Percentiles rank a stretch among this genome's conserved stretches.
Conservation (phyloP, 1,140 invertebrate species). For the Micrasema longulum region DNA sequence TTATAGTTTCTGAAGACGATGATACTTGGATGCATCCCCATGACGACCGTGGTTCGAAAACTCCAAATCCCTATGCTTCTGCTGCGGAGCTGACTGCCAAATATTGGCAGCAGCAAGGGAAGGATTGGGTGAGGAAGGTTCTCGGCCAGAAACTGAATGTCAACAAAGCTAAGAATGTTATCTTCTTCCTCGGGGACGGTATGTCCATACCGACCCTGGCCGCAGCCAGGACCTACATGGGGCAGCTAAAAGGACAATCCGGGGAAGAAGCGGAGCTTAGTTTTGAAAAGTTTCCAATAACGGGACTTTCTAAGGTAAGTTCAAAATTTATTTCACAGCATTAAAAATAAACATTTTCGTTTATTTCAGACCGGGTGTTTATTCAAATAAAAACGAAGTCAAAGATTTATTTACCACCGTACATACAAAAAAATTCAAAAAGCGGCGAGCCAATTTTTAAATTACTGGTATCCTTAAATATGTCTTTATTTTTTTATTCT, state of each 20-base stretch:
- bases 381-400: too few species aligned
- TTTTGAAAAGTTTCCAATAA: constrained; percentile 83
- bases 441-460: too few species aligned
- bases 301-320: constrained; percentile 82
- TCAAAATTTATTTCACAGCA: too few species aligned
- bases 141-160: constrained; percentile 66
- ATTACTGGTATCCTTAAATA: too few species aligned
- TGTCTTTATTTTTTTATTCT: too few species aligned
- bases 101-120: constrained; percentile 59
- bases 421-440: too few species aligned
- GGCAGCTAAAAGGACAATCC: constrained; percentile 69
- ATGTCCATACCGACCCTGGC: constrained; percentile 83
- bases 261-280: constrained; percentile 78
- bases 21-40: neutral
- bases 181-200: constrained; percentile 84
- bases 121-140: constrained; percentile 57
- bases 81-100: constrained; percentile 57
- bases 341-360: too few species aligned
- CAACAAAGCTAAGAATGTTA: constrained; percentile 72
- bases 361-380: too few species aligned
- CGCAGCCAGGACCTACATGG: constrained; percentile 76
- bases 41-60: neutral
- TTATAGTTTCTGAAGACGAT: constrained; percentile 1
- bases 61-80: too few species aligned
- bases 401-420: too few species aligned